Base-by-base conservation (phyloP, 2,888 invertebrate species). In the Fabriciana adippe region DNA sequence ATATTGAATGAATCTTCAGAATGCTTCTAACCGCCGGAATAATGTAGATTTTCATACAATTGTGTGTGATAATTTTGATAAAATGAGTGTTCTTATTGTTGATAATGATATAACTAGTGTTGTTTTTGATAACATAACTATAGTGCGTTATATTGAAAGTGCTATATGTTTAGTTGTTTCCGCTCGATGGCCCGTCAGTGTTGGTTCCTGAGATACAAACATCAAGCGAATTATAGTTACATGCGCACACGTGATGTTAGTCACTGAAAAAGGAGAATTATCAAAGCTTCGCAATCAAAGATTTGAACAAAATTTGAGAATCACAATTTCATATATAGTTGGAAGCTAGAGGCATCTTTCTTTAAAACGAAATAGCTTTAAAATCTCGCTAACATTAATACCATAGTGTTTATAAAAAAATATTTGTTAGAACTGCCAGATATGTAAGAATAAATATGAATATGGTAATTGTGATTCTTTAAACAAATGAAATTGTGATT, bases 201-300 rank as follows among this genome's bases (percentile, higher is more conserved):
- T 87, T 92, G 91, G 89, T 92, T 88, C 92, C 92, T 92, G 92
- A 79, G 86, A 89, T 86, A 91, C 88, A 91, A 78, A 90, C 88
- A 87, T 88, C 89, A 90, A 92, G 92, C 92, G 65, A 73, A 66
- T 77, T 78, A 75, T 78, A 83, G 87, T 90, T 89, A 88, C 88
- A 85, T 86, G 91, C 92, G 85, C 87, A 89, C 88, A 87, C 86
- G 87, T 86, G 86, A 59, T 68, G 70, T 76, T 78, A 79, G 79
- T 78, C 71, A 76, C 74, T 69, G 53, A 41, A 66, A 59, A 68
- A 14, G 62, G 64, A 69, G 65, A 64, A 67, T 55, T 67, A 59
- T 67, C 70, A 68, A 72, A 67, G 67, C 69, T 72, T 64, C 45
- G 6, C n/a, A 11, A 16, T 21, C 6, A 41, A 11, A 41, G 11